These are phyloP conservation scores for Poeciliopsis prolifica DNA, from an alignment of 2,113 vertebrate genomes.

Conservation along the genomic window DNA sequence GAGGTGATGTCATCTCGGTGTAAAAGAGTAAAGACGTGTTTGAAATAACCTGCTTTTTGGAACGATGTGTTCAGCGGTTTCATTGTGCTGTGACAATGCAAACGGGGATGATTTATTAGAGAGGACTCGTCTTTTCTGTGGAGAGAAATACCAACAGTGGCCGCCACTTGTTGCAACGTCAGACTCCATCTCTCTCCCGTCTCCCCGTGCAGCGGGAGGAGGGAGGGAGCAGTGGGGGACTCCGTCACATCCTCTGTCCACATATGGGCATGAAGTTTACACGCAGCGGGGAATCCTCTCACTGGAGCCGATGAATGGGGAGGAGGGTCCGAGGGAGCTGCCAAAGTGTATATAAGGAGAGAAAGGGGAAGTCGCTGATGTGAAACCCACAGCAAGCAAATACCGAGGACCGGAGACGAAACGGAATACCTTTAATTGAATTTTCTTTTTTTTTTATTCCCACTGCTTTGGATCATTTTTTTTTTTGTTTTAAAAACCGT, in stretches of 20 bases:
- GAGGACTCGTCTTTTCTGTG: conserved; percentile 2
- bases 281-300: conserved; percentile 96
- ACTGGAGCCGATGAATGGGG: conserved; percentile 93
- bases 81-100: not conserved
- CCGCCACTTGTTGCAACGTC: conserved; percentile 84
- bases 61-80: not conserved
- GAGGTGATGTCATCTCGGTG: not conserved
- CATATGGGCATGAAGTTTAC: conserved; percentile 97
- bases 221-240: conserved; percentile 75
- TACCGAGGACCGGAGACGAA: conserved; percentile 72
- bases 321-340: conserved; percentile 86
- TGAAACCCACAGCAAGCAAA: conserved; percentile 83
- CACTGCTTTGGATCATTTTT: conserved; percentile 70
- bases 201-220: conserved; percentile 36
- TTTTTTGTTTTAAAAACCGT: conserved; percentile 43
- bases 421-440: conserved; percentile 70
- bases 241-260: conserved; percentile 98
- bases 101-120: not conserved
- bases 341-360: conserved; percentile 89
- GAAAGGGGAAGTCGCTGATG: conserved; percentile 77
- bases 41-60: not conserved
- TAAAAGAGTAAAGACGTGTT: not conserved
- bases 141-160: conserved; percentile 20
- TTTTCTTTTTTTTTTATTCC: conserved; percentile 47
- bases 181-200: conserved; percentile 82